Evolutionary conservation across 2,113 vertebrate species (phyloP).

Genomic region (Coracopsis vasa): DNA sequence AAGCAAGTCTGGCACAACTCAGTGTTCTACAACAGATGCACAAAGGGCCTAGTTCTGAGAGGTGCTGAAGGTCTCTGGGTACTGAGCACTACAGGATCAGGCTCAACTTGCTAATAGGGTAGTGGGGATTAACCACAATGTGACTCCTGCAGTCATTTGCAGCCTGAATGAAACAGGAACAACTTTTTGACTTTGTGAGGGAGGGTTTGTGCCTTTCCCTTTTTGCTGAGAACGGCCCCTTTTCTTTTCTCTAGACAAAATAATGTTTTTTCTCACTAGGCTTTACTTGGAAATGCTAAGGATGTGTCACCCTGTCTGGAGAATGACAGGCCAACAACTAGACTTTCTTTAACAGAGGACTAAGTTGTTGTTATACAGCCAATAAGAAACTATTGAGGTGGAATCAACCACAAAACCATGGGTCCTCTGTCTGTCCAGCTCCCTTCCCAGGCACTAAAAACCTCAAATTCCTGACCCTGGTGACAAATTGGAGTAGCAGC

Average conservation of each 20-base stretch:
- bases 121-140: conserved; percentile 24
- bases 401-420: conserved; percentile 28
- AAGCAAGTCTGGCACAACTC: not conserved
- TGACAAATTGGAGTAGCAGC: not conserved
- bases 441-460: conserved; percentile 36
- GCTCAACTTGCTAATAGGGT: not conserved
- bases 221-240: not conserved
- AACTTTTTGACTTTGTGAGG: conserved; percentile 31
- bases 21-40: not conserved
- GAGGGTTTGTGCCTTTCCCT: conserved; percentile 7
- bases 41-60: not conserved
- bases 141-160: conserved; percentile 19
- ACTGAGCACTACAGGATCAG: conserved; percentile 5
- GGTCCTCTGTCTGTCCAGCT: conserved; percentile 33
- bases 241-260: conserved; percentile 32
- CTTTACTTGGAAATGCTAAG: conserved; percentile 31
- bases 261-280: not conserved
- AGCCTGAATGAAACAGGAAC: conserved; percentile 54
- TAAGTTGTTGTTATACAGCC: conserved; percentile 38
- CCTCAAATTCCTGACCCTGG: not conserved
- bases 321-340: conserved; percentile 52
- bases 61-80: not conserved
- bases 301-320: conserved; percentile 41
- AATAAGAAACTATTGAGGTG: conserved; percentile 53
- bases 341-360: conserved; percentile 30